Evolutionary conservation across 2,113 vertebrate genomes (phyloP), one percentile per base, ranked within the genome.

Genomic region (Lycaon pictus): DNA sequence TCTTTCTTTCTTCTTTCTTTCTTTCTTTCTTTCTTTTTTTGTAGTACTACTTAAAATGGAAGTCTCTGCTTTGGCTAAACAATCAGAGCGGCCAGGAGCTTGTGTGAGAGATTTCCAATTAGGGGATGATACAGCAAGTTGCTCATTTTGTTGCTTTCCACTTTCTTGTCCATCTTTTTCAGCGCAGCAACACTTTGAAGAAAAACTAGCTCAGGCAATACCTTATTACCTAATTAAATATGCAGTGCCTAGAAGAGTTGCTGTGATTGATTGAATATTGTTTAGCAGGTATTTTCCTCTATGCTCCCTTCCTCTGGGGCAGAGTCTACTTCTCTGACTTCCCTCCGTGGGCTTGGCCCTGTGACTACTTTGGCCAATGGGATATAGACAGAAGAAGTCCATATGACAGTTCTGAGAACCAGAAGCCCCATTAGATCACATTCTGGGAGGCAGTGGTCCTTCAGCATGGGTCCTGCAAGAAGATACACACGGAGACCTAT

Each of bases 391-490:
- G 55, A 51, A 27, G 51, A 51, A 27, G 51, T 71, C n/a, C 43
- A 35, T 0, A 0, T n/a, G 90, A 71, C 35, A 22, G 23, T 51
- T 13, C 35, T 2, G 5, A 35, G 12, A 2, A 1, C 17, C 53
- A n/a, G 69, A 53, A 79, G 48, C 29, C 12, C 8, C 16, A 1
- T 37, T 32, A 69, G 69, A 43, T 55, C 29, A 22, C 7, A 0
- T 35, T 53, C 10, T n/a, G n/a, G 65, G n/a, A 71, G 72, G 20
- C 4, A 0, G 2, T 15, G 11, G 10, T 74, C n/a, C n/a, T 69
- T 81, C n/a, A 29, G 5, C 3, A 0, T 35, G 15, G 9, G 7
- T 56, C 9, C 84, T 43, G 15, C 48, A 25, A 35, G 51, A 69
- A 90, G 65, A 80, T 8, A 6, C 13, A 11, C 11, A 23, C 23